These are phyloP conservation scores for Fukomys damarensis DNA, from an alignment of 2,113 vertebrate genomes.

Conservation along the genomic window DNA sequence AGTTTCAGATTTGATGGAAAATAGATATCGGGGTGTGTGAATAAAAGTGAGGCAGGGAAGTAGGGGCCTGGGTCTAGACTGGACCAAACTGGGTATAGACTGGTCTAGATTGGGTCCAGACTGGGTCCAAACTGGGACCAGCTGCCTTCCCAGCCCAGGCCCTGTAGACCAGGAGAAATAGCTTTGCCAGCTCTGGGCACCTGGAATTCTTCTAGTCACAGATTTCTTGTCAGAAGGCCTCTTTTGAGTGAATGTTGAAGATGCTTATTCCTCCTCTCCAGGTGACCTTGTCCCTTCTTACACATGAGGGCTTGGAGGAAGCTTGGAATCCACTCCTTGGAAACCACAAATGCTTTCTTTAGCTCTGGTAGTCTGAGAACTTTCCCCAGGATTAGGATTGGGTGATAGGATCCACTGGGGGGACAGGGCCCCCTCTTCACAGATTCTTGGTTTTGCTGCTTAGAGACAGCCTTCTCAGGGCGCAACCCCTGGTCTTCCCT, in stretches of 20 bases:
- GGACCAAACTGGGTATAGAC: background rate
- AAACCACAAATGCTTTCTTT: background rate
- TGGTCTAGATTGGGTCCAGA: background rate
- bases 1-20: background rate
- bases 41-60: background rate
- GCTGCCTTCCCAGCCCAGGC: background rate
- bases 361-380: background rate
- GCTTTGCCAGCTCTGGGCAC: background rate
- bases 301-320: background rate
- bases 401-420: background rate
- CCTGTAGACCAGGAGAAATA: background rate
- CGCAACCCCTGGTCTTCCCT: background rate
- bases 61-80: background rate
- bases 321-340: background rate
- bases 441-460: background rate
- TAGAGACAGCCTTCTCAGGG: background rate
- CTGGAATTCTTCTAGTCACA: background rate
- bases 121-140: background rate
- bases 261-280: background rate
- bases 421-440: background rate
- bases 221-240: background rate
- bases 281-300: background rate
- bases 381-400: background rate
- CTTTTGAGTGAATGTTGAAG: background rate
- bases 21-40: background rate